phyloP scores from a whole-genome alignment of 2,113 vertebrate species.

The Colinus virginianus region DNA sequence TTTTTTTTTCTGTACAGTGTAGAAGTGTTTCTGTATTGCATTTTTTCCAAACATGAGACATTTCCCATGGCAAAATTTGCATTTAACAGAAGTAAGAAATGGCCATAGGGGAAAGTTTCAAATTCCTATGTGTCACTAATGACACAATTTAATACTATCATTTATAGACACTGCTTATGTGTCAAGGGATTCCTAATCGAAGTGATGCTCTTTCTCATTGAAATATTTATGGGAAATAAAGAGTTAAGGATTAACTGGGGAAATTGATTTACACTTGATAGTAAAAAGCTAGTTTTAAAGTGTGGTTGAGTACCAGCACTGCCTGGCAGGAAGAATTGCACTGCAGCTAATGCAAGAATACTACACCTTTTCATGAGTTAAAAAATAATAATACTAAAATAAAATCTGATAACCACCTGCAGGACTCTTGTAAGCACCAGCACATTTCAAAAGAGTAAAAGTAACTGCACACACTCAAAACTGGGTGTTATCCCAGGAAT shows the following conservation, averaged over 20 bases:
- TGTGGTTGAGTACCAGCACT: neutral
- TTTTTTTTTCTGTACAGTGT: neutral
- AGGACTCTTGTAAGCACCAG: slow-evolving; percentile 66
- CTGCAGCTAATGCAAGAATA: neutral
- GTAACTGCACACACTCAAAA: slow-evolving; percentile 19
- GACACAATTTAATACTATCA: neutral
- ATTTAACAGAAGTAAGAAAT: neutral
- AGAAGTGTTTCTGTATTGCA: neutral
- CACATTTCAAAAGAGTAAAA: slow-evolving; percentile 63
- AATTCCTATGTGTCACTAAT: neutral
- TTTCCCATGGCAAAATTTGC: neutral
- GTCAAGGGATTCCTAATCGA: neutral
- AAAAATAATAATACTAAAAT: neutral
- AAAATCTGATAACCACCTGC: slow-evolving; percentile 61
- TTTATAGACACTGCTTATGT: neutral
- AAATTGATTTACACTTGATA: slow-evolving; percentile 18
- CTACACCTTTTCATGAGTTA: slow-evolving; percentile 27
- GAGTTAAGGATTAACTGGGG: neutral
- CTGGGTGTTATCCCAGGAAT: slow-evolving; percentile 68
- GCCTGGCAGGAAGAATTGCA: neutral
- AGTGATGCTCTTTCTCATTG: neutral
- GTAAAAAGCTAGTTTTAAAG: slow-evolving; percentile 13
- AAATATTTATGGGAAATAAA: neutral
- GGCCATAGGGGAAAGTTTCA: neutral
- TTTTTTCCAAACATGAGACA: neutral